Percentiles rank a stretch among this genome's conserved stretches.
Conservation (phyloP, 2,113 vertebrate species). For the Alligator mississippiensis region DNA sequence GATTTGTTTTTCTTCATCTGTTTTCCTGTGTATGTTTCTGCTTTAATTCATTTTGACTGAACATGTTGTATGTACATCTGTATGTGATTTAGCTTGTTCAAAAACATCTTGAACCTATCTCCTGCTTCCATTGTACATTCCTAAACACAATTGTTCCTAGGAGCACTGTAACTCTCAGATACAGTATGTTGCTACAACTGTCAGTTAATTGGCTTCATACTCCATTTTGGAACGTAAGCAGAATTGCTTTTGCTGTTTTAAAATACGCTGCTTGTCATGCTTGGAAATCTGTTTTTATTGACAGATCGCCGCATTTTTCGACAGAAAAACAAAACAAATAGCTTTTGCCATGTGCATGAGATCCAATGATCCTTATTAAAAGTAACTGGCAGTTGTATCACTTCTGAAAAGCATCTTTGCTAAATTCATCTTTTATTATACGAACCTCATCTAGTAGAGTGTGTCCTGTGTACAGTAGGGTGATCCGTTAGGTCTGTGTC, state of each 20-base stretch:
- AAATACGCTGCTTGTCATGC: neutral
- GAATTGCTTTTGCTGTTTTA: neutral
- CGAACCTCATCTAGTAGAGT: neutral
- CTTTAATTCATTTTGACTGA: constrained; percentile 73
- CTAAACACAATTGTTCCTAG: constrained; percentile 52
- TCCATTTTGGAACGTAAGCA: constrained; percentile 32
- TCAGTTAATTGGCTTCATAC: neutral
- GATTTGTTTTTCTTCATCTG: constrained; percentile 42
- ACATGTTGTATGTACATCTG: constrained; percentile 74
- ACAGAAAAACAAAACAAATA: neutral
- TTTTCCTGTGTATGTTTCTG: constrained; percentile 53
- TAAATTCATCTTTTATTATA: neutral
- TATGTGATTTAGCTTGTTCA: constrained; percentile 74
- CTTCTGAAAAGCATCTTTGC: neutral
- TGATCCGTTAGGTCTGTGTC: no score
- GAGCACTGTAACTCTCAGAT: constrained; percentile 55
- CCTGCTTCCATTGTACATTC: constrained; percentile 60
- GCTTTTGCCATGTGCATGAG: neutral
- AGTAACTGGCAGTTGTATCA: neutral
- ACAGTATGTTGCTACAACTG: constrained; percentile 30
- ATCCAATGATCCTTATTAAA: neutral
- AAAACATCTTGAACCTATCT: constrained; percentile 83
- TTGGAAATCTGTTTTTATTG: constrained; percentile 8
- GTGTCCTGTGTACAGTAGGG: neutral
- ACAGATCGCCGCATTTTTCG: neutral